phyloP scores from a whole-genome alignment of 2,888 invertebrate genomes.

The Smittia aterrima region DNA sequence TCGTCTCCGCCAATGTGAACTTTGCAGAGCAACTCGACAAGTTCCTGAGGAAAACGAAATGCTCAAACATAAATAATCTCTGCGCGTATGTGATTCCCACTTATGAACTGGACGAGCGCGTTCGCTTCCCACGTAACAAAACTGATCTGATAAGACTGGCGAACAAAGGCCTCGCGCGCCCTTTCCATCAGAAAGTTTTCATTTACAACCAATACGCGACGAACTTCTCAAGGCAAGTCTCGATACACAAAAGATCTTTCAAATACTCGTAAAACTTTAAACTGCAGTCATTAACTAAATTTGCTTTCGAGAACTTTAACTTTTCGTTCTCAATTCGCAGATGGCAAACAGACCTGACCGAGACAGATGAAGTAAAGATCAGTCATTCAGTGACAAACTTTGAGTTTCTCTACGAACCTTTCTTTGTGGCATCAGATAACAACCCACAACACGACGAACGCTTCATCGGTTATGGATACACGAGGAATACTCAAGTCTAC shows the following conservation, averaged over 20 bases:
- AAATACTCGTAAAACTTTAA: not conserved
- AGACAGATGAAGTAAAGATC: constrained; percentile 65
- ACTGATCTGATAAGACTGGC: constrained; percentile 72
- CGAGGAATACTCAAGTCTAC: constrained; percentile 89
- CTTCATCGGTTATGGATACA: constrained; percentile 88
- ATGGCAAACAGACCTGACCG: constrained; percentile 63
- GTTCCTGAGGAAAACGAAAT: constrained; percentile 63
- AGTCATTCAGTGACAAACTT: constrained; percentile 84
- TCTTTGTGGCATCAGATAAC: constrained; percentile 80
- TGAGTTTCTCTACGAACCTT: constrained; percentile 85
- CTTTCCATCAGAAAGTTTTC: constrained; percentile 88
- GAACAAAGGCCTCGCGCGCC: constrained; percentile 76
- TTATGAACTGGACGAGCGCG: constrained; percentile 78
- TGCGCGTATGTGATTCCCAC: constrained; percentile 91
- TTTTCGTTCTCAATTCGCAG: constrained; percentile 45
- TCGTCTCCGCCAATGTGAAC: constrained; percentile 65
- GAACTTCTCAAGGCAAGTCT: constrained; percentile 75
- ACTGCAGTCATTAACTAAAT: constrained; percentile 54
- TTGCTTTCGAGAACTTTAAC: not conserved
- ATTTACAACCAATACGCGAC: constrained; percentile 90
- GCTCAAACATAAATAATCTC: constrained; percentile 55
- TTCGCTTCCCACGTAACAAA: constrained; percentile 78
- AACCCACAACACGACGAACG: constrained; percentile 84
- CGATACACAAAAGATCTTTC: not conserved
- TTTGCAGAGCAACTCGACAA: constrained; percentile 69